Base-by-base conservation (phyloP, 2,797 vertebrate genomes). In the Lepus townsendii region DNA sequence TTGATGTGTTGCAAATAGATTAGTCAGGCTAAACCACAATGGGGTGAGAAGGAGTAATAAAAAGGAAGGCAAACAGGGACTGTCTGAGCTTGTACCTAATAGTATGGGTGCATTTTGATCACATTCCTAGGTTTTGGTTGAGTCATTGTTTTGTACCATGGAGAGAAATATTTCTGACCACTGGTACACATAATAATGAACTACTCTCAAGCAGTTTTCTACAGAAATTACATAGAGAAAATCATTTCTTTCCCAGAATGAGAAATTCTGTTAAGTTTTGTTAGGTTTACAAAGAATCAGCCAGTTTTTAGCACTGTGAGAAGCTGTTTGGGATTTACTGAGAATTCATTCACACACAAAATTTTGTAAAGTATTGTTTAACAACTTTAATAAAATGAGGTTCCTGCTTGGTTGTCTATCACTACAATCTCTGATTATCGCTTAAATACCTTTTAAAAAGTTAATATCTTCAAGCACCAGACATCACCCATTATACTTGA, bases 131-230 rank as follows among this genome's bases (percentile, higher is more conserved):
- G 63, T 73, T 93, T 83, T 50, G 72, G 62, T 60, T 93, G 90
- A 96, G 66, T 92, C 94, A 95, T 24, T 93, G 79, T 85, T 94
- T 92, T 91, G 35, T 87, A 72, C 69, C 71, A 66, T 19, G 13
- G 35, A 97, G 60, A 91, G 24, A 91, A 94, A 62, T 78, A n/a
- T 76, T 79, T 85, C 76, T 82, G 30, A 27, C 65, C 26, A 65
- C 13, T 52, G 50, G 73, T 88, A 89, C 5, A 89, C 8, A 83
- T 8, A 93, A 93, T 9, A 83, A 7, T 20, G 4, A n/a, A 86
- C 60, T 73, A 75, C 66, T 89, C 35, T 22, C 66, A 82, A 79
- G 32, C 16, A n/a, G 54, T 91, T 95, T 94, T 94, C 76, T 94
- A 91, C 3, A 76, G 76, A 91, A 93, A 91, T 52, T 62, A 94